Evolutionary conservation across 37 sponge, comb jelly and placozoan species (phyloP).

Genomic region (Spongia lamella): DNA sequence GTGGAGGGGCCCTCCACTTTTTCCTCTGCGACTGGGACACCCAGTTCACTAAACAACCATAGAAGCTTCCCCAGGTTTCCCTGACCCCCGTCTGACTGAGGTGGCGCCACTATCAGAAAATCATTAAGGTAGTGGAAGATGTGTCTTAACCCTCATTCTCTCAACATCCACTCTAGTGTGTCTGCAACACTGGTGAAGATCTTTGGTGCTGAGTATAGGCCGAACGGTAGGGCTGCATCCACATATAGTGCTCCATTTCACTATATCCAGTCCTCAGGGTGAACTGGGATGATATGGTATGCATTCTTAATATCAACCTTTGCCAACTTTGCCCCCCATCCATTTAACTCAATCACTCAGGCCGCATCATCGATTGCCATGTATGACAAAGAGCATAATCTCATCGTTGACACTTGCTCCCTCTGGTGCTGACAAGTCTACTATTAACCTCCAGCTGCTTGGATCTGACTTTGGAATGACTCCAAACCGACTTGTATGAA

Average conservation of each 20-base stretch:
- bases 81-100: slow-evolving; percentile 1
- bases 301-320: no score
- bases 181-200: slow-evolving; percentile 50
- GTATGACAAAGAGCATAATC: no score
- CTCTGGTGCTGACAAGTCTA: slow-evolving; percentile 20
- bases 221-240: slow-evolving; percentile 1
- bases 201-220: slow-evolving; percentile 44
- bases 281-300: no score
- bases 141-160: not conserved
- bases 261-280: no score
- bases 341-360: no score
- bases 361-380: no score
- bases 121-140: slow-evolving; percentile 55
- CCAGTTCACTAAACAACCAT: slow-evolving; percentile 19
- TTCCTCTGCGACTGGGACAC: slow-evolving; percentile 41
- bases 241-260: no score
- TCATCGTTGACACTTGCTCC: slow-evolving; percentile 5
- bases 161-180: slow-evolving; percentile 23
- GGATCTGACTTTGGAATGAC: slow-evolving; percentile 1
- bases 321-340: no score
- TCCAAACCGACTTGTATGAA: slow-evolving; percentile 18
- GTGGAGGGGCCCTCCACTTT: slow-evolving; percentile 48
- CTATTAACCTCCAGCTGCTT: slow-evolving; percentile 8
- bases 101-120: slow-evolving; percentile 34
- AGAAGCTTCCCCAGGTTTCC: not conserved